Conservation (phyloP, 2,797 vertebrate genomes). For the Columba guinea region DNA sequence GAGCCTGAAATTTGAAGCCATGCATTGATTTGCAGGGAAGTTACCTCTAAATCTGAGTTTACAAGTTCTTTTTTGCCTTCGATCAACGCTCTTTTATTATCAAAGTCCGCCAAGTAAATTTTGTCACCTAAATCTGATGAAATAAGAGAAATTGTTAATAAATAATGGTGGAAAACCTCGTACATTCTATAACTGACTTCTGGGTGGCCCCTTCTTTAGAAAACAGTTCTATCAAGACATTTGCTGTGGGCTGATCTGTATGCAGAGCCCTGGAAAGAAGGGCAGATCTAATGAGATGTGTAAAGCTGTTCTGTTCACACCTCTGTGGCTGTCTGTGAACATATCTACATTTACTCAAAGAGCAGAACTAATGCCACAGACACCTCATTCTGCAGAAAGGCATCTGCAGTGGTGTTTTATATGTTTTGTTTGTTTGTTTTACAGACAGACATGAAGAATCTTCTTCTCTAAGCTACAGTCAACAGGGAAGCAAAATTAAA, state of each 20-base stretch:
- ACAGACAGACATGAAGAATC: neutral
- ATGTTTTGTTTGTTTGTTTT: neutral
- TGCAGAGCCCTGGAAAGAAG: neutral
- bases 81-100: conserved; percentile 40
- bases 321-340: neutral
- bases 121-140: conserved; percentile 67
- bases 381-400: neutral
- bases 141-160: neutral
- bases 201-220: neutral
- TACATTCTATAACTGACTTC: neutral
- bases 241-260: neutral
- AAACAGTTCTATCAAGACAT: neutral
- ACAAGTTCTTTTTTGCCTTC: neutral
- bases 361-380: neutral
- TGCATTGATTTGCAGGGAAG: neutral
- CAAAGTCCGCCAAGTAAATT: conserved; percentile 72
- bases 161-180: neutral
- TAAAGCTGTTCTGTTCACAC: neutral
- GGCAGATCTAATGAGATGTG: neutral
- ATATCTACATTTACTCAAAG: neutral
- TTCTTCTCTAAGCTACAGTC: neutral
- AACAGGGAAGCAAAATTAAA: neutral
- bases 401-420: neutral
- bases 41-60: conserved; percentile 73
- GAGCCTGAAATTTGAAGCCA: neutral